A percentile compares a stretch with the other conserved stretches of the same genome.
Evolutionary conservation across 2,113 vertebrate species (phyloP).

Genomic region (Gavialis gangeticus): DNA sequence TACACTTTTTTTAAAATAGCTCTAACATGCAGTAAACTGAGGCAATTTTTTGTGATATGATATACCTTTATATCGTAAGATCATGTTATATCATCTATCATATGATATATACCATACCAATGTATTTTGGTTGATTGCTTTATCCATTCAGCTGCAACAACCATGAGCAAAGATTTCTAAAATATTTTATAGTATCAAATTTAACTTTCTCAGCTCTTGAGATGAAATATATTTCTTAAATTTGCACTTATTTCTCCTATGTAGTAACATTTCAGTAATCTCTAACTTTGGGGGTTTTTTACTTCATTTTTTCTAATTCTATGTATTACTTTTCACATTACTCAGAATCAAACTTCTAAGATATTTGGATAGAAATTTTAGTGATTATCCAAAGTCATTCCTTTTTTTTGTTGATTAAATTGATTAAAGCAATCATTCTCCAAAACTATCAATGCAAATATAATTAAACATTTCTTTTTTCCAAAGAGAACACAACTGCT

Average conservation of each 20-base stretch:
- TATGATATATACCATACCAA: too few species aligned
- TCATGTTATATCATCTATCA: too few species aligned
- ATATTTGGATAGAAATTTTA: not conserved
- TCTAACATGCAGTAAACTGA: not conserved
- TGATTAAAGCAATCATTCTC: not conserved
- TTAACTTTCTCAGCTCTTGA: not conserved
- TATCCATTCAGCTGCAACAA: too few species aligned
- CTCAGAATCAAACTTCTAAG: not conserved
- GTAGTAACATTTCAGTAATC: not conserved
- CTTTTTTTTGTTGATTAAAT: not conserved
- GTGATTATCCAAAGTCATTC: not conserved
- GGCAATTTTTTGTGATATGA: not conserved
- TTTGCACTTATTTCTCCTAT: not conserved
- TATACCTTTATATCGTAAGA: not conserved
- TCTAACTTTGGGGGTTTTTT: not conserved
- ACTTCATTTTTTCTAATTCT: not conserved
- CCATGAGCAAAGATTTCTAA: too few species aligned
- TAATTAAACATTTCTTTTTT: not conserved
- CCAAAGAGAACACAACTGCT: not conserved
- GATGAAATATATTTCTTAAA: not conserved
- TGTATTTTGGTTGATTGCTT: too few species aligned
- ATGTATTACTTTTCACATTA: not conserved
- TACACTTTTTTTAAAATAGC: not conserved
- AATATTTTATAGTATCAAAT: not conserved
- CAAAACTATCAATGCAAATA: not conserved